phyloP scores from a whole-genome alignment of 2,113 vertebrate species.

The Acanthisitta chloris region DNA sequence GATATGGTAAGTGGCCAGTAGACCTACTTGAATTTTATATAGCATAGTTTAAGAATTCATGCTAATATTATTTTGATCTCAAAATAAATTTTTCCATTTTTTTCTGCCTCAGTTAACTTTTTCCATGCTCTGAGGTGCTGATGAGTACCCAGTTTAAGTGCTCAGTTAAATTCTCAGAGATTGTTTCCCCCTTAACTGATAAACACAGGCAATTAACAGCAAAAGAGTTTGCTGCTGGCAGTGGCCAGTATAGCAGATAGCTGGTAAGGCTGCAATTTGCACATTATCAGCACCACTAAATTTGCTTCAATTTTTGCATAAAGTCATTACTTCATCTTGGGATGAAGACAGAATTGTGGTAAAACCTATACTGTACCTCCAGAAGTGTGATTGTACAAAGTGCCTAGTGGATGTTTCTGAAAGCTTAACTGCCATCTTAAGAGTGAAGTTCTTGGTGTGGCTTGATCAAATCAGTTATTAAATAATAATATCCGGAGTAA shows the following conservation, averaged over 20 bases:
- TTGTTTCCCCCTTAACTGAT: neutral
- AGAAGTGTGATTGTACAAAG: neutral
- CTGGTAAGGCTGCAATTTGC: neutral
- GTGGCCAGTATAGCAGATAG: neutral
- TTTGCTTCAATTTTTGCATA: neutral
- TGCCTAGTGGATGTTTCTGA: neutral
- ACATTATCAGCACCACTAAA: accelerated
- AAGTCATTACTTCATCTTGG: neutral
- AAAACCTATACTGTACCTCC: neutral
- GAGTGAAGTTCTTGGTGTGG: neutral
- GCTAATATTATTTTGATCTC: neutral
- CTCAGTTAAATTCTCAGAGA: neutral
- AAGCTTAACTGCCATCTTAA: neutral
- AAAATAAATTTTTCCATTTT: neutral
- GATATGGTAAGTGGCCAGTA: constrained; percentile 89
- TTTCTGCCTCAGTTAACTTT: neutral
- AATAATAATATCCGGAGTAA: neutral
- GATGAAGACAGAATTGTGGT: neutral
- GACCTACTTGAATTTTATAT: neutral
- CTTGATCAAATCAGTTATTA: neutral
- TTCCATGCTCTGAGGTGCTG: neutral
- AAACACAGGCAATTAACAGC: neutral
- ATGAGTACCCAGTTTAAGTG: accelerated
- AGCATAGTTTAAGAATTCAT: neutral
- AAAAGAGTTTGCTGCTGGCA: neutral